Evolutionary conservation across 1,140 invertebrate genomes (phyloP).

Genomic region (Panagrolaimus sp.): DNA sequence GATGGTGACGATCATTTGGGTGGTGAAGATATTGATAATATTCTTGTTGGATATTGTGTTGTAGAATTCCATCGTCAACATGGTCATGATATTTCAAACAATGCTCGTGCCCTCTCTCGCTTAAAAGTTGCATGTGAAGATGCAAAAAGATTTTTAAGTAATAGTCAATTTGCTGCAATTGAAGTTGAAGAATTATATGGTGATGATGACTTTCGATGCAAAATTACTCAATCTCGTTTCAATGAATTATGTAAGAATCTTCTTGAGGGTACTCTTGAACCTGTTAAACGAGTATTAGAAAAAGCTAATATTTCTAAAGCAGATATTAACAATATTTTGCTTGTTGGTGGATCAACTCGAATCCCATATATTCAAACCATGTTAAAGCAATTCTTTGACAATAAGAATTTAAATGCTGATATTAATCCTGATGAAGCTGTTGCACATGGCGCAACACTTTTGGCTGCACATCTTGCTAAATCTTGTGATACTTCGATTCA

Average conservation of each 20-base stretch:
- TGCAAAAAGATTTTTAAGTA: slow-evolving; percentile 86
- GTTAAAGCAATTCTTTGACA: slow-evolving; percentile 70
- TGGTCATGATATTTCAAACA: slow-evolving; percentile 81
- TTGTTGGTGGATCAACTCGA: slow-evolving; percentile 92
- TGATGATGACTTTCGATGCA: slow-evolving; percentile 91
- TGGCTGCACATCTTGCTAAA: slow-evolving; percentile 73
- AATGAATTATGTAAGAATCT: slow-evolving; percentile 86
- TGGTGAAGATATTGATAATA: slow-evolving; percentile 85
- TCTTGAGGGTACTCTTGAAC: slow-evolving; percentile 77
- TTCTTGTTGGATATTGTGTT: slow-evolving; percentile 83
- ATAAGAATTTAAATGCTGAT: slow-evolving; percentile 84
- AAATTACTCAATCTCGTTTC: slow-evolving; percentile 83
- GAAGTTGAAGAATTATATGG: slow-evolving; percentile 92
- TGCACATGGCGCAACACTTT: slow-evolving; percentile 63
- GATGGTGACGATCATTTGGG: slow-evolving; percentile 80
- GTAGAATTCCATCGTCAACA: slow-evolving; percentile 94
- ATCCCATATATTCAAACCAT: slow-evolving; percentile 72
- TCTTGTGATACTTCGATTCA: slow-evolving; percentile 69
- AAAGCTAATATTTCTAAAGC: slow-evolving; percentile 84
- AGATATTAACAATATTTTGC: slow-evolving; percentile 84
- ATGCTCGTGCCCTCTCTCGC: slow-evolving; percentile 81
- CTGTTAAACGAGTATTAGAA: slow-evolving; percentile 79
- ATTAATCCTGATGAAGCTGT: slow-evolving; percentile 58
- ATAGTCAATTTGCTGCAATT: slow-evolving; percentile 82
- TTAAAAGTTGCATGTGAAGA: slow-evolving; percentile 86